Evolutionary conservation across 2,113 vertebrate genomes (phyloP), one percentile per base, ranked within the genome.

Genomic region (Hymenochirus boettgeri): DNA sequence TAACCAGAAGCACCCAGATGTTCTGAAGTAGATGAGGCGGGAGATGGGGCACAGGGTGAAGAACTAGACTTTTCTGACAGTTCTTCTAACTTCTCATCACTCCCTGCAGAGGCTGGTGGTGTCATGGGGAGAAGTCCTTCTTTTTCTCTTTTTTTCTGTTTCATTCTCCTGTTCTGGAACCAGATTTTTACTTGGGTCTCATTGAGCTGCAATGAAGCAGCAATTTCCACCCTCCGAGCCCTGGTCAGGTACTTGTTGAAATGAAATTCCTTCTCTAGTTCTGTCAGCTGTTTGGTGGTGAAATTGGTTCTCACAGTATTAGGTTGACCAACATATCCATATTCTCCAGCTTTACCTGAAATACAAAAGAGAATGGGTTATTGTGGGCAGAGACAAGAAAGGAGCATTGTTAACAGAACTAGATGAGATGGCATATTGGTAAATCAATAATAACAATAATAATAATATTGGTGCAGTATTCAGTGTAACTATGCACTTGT

Each of bases 131-230:
- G 72, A 33, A 94, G 73, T 11, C 95, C 94, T 60, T 98, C 96
- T 74, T 98, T 99, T 75, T 99, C 96, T 0, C 96, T 80, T 72
- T 99, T 99, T 86, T 99, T 99, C 64, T 99, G 96, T 79, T 99
- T 99, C 96, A 99, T 99, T 42, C 96, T 84, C 21, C 96, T 89
- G 73, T 98, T 99, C 84, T 99, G 96, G 80, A 99, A 99, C 96
- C 96, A 99, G 35, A 99, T 98, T 78, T 99, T 99, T 73, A 98
- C 96, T 79, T 99, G 96, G 73, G 96, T 98, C 85, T 99, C 96
- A 59, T 99, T 99, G 57, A 99, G 87, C 70, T 96, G 95, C 39
- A 99, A 83, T 1, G 95, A 91, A 2, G 96, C 96, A 0, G 96
- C 96, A 18, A 98, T 98, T 75, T 99, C 96, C 24, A 99, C 95